A percentile compares a stretch with the other conserved stretches of the same genome.
Conservation (phyloP, 2,888 invertebrate species). For the Allacma fusca region DNA sequence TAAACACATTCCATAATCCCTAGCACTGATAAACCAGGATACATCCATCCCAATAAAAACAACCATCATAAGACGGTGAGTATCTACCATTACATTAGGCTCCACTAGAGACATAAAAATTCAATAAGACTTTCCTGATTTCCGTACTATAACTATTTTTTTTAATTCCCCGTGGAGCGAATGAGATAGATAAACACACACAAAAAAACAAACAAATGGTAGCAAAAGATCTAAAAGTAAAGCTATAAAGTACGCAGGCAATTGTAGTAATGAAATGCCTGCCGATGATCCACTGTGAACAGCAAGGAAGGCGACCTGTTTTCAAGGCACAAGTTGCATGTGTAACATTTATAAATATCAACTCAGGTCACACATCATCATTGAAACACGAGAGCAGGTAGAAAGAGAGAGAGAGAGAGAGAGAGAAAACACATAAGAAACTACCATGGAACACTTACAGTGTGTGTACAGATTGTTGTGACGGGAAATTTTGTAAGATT, state of each 20-base stretch:
- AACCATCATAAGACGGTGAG: no score
- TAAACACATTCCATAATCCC: no score
- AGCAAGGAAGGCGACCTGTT: not conserved
- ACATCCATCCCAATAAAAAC: no score
- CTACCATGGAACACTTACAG: not conserved
- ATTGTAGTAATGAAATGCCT: conserved; percentile 1
- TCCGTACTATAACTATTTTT: no score
- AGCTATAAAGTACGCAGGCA: not conserved
- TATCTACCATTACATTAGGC: no score
- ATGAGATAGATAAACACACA: not conserved
- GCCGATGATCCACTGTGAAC: not conserved
- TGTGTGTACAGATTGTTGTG: not conserved
- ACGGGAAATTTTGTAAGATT: no score
- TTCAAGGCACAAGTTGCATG: conserved; percentile 10
- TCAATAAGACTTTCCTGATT: no score
- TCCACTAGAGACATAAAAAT: no score
- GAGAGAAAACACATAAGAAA: not conserved
- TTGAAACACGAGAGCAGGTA: conserved; percentile 2
- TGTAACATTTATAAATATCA: conserved; percentile 17
- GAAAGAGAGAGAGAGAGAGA: no score
- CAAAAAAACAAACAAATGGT: not conserved
- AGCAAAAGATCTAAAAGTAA: not conserved
- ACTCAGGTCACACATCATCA: conserved; percentile 7
- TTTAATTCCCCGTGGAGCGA: not conserved
- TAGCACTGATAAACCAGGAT: no score